Evolutionary conservation across 1,140 invertebrate species (phyloP), one percentile per base, ranked within the genome.

Genomic region (Agrypnia vestita): DNA sequence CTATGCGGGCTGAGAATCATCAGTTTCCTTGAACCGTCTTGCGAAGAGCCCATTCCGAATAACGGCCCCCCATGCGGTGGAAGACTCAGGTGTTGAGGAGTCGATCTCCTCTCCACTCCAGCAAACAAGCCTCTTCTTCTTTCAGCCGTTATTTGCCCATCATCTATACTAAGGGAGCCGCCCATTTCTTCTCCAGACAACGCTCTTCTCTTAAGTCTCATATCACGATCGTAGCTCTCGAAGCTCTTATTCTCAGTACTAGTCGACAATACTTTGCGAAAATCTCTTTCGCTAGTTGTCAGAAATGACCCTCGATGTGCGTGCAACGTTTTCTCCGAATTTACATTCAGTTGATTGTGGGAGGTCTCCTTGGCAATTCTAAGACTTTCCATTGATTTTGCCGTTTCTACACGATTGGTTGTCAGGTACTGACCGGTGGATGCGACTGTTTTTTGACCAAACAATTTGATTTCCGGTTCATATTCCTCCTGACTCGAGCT

Each of bases 1-100:
- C 93, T 94, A 85, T 95, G 94, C 0, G 94, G 94, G 56, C 93
- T 94, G 51, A 95, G 86, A 59, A 95, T 95, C 7, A 93, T 95
- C 25, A 95, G 90, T 55, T 89, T 91, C 15, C 92, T 85, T 73
- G 93, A 92, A 43, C 90, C 86, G 4, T 91, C 81, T 87, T 91
- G 79, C 84, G 91, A 46, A 86, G 88, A 85, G 84, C 91, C 62
- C 88, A 91, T 84, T 85, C 84, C 56, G 82, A 90, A 83, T 85
- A 90, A 76, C 15, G 91, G 88, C 25, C 90, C 90, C 43, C 91
- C 90, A 0, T 93, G 92, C 0, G 93, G 93, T 0, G 92, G 92
- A 17, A 95, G 86, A 81, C 93, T 94, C 7, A 95, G 86, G 83
- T 95, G 93, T 73, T 93, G 92, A 1, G 94, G 91, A 13, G 88